These are phyloP conservation scores for Pomacea maculata DNA, from an alignment of 1,140 invertebrate species.

Conservation along the genomic window DNA sequence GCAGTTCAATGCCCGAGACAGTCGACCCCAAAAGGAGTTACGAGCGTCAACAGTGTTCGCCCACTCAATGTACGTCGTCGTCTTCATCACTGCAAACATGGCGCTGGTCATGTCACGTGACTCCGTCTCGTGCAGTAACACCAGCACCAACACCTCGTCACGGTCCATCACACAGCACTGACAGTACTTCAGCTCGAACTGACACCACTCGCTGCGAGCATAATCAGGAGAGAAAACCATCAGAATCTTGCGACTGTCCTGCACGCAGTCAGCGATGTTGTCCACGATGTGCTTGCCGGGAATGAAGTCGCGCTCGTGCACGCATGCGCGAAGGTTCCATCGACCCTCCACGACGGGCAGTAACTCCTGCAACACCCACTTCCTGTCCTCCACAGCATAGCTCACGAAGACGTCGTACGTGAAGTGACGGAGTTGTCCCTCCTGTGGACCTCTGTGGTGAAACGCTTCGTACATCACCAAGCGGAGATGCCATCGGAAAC, in stretches of 20 bases:
- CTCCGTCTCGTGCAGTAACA: slow-evolving; percentile 28
- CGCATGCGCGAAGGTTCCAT: slow-evolving; percentile 36
- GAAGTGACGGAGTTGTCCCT: background rate
- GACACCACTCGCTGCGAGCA: slow-evolving; percentile 46
- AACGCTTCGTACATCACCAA: slow-evolving; percentile 11
- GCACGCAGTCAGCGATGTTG: slow-evolving; percentile 47
- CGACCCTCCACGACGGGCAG: slow-evolving; percentile 11
- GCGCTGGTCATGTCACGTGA: slow-evolving; percentile 20
- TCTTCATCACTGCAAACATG: slow-evolving; percentile 18
- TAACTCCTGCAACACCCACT: slow-evolving; percentile 25
- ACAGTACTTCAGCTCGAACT: slow-evolving; percentile 63
- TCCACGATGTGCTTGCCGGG: slow-evolving; percentile 41
- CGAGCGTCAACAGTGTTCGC: background rate
- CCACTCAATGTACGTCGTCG: slow-evolving; percentile 26
- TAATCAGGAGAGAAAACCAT: slow-evolving; percentile 42
- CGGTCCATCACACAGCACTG: slow-evolving; percentile 26
- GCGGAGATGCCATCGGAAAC: slow-evolving; percentile 10
- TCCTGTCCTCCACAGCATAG: slow-evolving; percentile 30
- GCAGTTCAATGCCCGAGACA: background rate
- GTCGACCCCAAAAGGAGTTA: background rate
- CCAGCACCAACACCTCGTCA: slow-evolving; percentile 22
- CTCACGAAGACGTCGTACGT: slow-evolving; percentile 33
- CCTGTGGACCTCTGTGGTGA: background rate
- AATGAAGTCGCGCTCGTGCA: slow-evolving; percentile 53
- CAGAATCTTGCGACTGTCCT: slow-evolving; percentile 41